Evolutionary conservation across 2,113 vertebrate genomes (phyloP), one percentile per base, ranked within the genome.

Genomic region (Corvus hawaiiensis): DNA sequence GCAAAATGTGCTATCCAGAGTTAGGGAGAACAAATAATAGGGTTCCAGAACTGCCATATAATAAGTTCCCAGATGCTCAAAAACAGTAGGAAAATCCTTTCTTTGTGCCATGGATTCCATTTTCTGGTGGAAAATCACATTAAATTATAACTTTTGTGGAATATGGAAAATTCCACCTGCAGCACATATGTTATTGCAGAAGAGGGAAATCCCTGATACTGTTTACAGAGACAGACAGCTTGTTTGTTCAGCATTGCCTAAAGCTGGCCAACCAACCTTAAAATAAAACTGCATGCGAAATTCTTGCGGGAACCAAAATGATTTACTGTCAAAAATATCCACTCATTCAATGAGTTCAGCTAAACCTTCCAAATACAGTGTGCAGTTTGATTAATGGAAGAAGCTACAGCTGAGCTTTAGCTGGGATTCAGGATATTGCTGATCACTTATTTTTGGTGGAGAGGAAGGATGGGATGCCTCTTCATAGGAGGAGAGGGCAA

Each of bases 141-240:
- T 76, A 79, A 86, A 59, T 54, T 86, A 35, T 91, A 3, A 27
- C 90, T 93, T 95, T 88, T 8, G 10, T 84, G 63, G 88, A 78
- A 89, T 67, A 84, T 1, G 88, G 96, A 97, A 97, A 96, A 86
- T 96, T 97, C 94, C 91, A 80, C 93, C 69, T 91, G 72, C 55
- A 22, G 8, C 56, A 64, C 67, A 46, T n/a, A 32, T 59, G 41
- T 84, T 97, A 79, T 79, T 76, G 32, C 0, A 10, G 78, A 89
- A 68, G 32, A 67, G 20, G 67, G 69, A 89, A 90, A 91, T 92
- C 62, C 66, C 67, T 91, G 66, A 32, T 88, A 19, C 2, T 96
- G 90, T 90, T 97, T 96, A 90, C 81, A 94, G 85, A 89, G 78
- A 84, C 75, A 89, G 89, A 83, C 46, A 76, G 67, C 16, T 96